Base-by-base conservation (phyloP, 2,797 vertebrate genomes). In the Oreochromis mossambicus region DNA sequence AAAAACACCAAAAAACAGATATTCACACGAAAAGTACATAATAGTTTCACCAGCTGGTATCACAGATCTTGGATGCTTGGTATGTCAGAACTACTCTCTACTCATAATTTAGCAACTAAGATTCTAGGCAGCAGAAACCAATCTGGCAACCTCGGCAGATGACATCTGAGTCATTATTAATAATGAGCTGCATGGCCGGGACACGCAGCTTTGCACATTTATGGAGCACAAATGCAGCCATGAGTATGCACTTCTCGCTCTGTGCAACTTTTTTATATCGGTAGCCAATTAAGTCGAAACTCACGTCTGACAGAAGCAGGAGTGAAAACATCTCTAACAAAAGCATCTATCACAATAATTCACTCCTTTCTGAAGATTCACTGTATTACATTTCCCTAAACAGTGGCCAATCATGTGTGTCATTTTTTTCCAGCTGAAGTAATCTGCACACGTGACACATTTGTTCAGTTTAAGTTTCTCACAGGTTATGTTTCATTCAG, bases 161-260 rank as follows among this genome's bases (percentile, higher is more conserved):
- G 91, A 92, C 87, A 92, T 94, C 85, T 88, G 87, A 92, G 86
- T 89, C 90, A 93, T 94, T 93, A 93, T 90, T 92, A 92, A 93
- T 91, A 93, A 93, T 91, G 90, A 92, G 90, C 86, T 85, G 83
- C 70, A 85, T 82, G 88, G 90, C 82, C 79, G 8, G 50, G 90
- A 91, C 86, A 48, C 7, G 19, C 68, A 63, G 87, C 81, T 83
- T 81, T 86, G 70, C 87, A 90, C 88, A 83, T 88, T 92, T 86
- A 58, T 70, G 56, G 75, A 82, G 88, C 83, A 78, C 80, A 89
- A 86, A 92, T 82, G 61, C 86, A 77, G 80, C 38, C 84, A 83
- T 70, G 52, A 88, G 86, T 83, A 77, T 80, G 82, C 50, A 21
- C 83, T 52, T 75, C 79, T 87, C 29, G 26, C 87, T 88, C 82